phyloP scores from a whole-genome alignment of 2,888 invertebrate species.

The Heliconius hortense region DNA sequence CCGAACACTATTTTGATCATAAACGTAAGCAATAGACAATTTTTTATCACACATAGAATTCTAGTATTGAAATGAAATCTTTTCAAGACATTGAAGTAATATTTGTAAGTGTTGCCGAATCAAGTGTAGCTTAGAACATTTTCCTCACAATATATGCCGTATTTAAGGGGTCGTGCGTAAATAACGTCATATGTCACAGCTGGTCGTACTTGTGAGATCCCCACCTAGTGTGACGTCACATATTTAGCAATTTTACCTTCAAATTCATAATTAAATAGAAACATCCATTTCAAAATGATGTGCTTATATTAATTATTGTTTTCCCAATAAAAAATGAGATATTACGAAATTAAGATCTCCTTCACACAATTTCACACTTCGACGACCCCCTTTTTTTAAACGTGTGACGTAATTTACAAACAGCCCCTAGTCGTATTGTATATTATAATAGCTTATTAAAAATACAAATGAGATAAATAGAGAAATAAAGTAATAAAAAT shows the following conservation, averaged over 20 bases:
- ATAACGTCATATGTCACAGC: background rate
- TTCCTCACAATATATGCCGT: constrained; percentile 20
- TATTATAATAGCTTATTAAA: constrained; percentile 14
- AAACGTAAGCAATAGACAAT: constrained; percentile 26
- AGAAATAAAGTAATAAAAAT: background rate
- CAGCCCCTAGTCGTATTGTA: constrained; percentile 15
- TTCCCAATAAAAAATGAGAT: background rate
- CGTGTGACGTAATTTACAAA: background rate
- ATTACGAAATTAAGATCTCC: background rate
- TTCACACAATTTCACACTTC: background rate
- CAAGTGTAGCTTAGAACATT: constrained; percentile 35
- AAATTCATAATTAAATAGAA: background rate
- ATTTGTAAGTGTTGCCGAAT: constrained; percentile 38
- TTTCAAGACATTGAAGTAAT: constrained; percentile 21
- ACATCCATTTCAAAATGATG: no score
- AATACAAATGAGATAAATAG: background rate
- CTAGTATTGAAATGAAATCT: constrained; percentile 27
- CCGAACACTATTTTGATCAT: constrained; percentile 15
- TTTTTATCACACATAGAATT: constrained; percentile 13
- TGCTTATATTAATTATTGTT: no score
- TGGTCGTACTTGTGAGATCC: background rate
- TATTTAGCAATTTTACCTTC: background rate
- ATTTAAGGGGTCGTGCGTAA: background rate
- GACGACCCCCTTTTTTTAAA: background rate
- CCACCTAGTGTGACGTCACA: no score